These are phyloP conservation scores for Theristicus caerulescens DNA, from an alignment of 2,113 vertebrate genomes.

Conservation along the genomic window DNA sequence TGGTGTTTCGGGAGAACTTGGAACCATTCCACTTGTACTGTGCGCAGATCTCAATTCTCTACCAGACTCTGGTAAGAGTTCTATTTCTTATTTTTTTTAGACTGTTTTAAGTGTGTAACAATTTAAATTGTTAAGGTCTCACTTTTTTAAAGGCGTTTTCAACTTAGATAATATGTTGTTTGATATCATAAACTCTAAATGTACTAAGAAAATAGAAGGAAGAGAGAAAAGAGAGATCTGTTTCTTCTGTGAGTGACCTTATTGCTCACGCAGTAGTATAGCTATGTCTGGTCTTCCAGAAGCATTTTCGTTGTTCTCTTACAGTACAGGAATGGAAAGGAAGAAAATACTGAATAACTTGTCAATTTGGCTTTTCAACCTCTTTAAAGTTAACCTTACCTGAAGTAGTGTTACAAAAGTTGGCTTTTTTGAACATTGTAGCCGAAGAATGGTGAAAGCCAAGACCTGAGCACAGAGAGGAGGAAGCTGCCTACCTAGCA, in stretches of 20 bases:
- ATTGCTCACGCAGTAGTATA: background rate
- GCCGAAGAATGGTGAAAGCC: background rate
- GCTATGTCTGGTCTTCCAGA: background rate
- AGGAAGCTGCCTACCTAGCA: background rate
- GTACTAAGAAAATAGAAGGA: background rate
- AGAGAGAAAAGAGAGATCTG: background rate
- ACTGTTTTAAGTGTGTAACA: background rate
- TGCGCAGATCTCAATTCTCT: conserved; percentile 98
- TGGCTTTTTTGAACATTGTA: background rate
- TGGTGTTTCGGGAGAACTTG: conserved; percentile 87
- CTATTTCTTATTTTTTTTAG: background rate
- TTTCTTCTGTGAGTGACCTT: background rate
- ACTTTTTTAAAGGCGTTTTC: background rate
- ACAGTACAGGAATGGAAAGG: background rate
- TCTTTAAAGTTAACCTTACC: background rate
- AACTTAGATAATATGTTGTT: background rate
- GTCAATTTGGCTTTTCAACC: background rate
- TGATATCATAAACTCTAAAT: background rate
- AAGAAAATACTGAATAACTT: background rate
- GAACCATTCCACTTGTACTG: conserved; percentile 93
- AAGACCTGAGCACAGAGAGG: background rate
- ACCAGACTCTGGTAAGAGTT: conserved; percentile 90
- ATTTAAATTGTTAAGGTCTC: background rate
- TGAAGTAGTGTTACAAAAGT: background rate
- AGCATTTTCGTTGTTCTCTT: background rate